A percentile compares a stretch with the other conserved stretches of the same genome.
These are phyloP conservation scores for Neomonachus schauinslandi DNA, from an alignment of 2,113 vertebrate genomes.

Conservation along the genomic window DNA sequence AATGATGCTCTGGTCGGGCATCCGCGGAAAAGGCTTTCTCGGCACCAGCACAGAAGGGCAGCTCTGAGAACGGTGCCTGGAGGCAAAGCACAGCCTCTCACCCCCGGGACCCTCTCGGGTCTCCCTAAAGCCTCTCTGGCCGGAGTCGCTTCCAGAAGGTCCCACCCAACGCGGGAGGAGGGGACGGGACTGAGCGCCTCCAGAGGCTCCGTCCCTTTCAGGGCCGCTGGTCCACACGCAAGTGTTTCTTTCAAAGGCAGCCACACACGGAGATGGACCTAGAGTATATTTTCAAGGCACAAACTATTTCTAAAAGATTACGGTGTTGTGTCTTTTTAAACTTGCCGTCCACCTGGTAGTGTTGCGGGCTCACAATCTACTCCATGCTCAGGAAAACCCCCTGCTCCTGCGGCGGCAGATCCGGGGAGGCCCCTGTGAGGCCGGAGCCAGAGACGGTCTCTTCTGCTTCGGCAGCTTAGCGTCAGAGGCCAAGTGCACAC, in stretches of 20 bases:
- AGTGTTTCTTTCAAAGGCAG: neutral
- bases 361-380: neutral
- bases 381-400: rapidly evolving
- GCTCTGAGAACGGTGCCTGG: rapidly evolving
- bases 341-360: neutral
- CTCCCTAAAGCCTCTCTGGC: neutral
- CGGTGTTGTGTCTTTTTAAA: neutral
- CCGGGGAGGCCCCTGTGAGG: neutral
- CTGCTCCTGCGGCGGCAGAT: rapidly evolving
- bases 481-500: neutral
- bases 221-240: neutral
- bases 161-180: too few species aligned
- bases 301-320: neutral
- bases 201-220: rapidly evolving
- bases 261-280: rapidly evolving
- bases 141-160: neutral
- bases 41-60: rapidly evolving
- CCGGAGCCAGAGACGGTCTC: rapidly evolving
- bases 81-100: too few species aligned
- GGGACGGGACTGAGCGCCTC: neutral
- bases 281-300: neutral
- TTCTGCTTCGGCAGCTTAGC: neutral
- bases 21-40: neutral
- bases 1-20: too few species aligned
- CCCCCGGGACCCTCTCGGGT: rapidly evolving